Conservation (phyloP, 2,113 vertebrate genomes). For the Leiothrix lutea region DNA sequence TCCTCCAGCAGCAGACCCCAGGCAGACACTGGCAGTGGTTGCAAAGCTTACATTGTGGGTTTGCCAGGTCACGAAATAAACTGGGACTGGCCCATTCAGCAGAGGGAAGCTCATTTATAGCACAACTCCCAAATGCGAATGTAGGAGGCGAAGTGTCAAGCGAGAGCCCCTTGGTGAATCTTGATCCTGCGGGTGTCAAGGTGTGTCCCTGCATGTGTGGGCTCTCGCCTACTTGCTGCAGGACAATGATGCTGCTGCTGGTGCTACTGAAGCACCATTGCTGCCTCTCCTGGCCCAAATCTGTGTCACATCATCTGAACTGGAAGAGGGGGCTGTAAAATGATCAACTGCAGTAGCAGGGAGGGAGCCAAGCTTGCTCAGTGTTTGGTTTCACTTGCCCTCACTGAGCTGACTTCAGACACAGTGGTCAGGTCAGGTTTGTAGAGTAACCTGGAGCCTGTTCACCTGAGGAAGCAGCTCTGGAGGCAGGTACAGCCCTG, state of each 20-base stretch:
- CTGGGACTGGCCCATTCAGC: not conserved
- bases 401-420: not conserved
- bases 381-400: not conserved
- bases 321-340: not conserved
- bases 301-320: not conserved
- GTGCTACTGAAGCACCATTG: not conserved
- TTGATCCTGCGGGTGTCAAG: rapidly evolving
- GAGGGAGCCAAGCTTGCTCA: not conserved
- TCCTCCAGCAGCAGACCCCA: not conserved
- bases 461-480: not conserved
- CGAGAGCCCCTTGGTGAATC: rapidly evolving
- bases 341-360: not conserved
- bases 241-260: not conserved
- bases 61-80: not conserved
- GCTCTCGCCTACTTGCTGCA: rapidly evolving
- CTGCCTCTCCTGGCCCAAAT: not conserved
- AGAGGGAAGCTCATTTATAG: not conserved
- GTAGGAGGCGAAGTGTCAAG: not conserved
- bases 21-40: not conserved
- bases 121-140: not conserved
- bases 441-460: not conserved
- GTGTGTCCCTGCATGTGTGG: rapidly evolving
- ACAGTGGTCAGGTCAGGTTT: not conserved
- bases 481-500: rapidly evolving
- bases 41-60: not conserved